A percentile compares a stretch with the other conserved stretches of the same genome.
phyloP scores from a whole-genome alignment of 2,888 invertebrate genomes.

The Eilema depressum region DNA sequence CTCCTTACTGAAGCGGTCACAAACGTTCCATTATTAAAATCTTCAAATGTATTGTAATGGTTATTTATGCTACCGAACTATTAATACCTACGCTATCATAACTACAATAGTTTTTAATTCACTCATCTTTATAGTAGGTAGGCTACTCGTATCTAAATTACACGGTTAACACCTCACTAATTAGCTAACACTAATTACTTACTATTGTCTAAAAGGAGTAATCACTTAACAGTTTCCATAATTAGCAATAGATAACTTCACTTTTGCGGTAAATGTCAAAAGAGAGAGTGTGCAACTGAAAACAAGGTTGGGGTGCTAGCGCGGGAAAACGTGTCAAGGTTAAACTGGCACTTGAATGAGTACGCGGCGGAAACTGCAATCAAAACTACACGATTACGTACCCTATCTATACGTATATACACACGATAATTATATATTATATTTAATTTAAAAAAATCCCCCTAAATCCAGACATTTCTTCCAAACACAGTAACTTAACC shows the following conservation, averaged over 20 bases:
- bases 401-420: constrained; percentile 52
- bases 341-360: constrained; percentile 73
- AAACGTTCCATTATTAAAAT: constrained; percentile 62
- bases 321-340: constrained; percentile 86
- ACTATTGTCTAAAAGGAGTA: constrained; percentile 31
- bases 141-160: constrained; percentile 19
- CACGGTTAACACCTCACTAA: constrained; percentile 24
- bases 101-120: constrained; percentile 39
- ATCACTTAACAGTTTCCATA: constrained; percentile 52
- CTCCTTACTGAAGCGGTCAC: constrained; percentile 64
- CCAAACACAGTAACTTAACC: constrained; percentile 60
- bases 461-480: constrained; percentile 33
- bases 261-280: constrained; percentile 78
- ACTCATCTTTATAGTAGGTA: constrained; percentile 26
- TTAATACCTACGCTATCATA: constrained; percentile 31
- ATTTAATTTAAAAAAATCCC: constrained; percentile 39
- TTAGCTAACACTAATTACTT: constrained; percentile 30
- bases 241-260: constrained; percentile 68
- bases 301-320: constrained; percentile 79
- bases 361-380: constrained; percentile 73
- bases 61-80: constrained; percentile 32
- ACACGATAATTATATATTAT: constrained; percentile 35
- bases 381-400: constrained; percentile 59
- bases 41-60: constrained; percentile 38
- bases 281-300: constrained; percentile 79